phyloP scores from a whole-genome alignment of 92 coral and sea anemone species.

The Anthopleura xanthogrammica region DNA sequence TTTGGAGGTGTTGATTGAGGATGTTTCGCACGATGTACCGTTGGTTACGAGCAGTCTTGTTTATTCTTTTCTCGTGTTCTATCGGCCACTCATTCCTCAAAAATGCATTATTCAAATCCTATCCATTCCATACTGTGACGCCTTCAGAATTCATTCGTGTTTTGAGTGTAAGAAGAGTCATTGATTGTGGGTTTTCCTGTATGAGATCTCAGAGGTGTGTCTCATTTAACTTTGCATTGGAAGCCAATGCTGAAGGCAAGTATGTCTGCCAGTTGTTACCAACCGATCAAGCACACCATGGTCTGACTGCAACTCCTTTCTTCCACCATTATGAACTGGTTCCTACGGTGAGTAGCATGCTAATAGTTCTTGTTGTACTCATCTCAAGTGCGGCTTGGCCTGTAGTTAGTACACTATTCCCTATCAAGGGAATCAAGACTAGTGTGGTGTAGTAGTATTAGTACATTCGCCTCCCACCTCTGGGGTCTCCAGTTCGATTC shows the following conservation, averaged over 20 bases:
- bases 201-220: not conserved
- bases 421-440: too few species aligned
- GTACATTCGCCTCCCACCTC: too few species aligned
- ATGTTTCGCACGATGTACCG: not conserved
- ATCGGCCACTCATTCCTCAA: not conserved
- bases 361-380: too few species aligned
- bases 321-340: conserved; percentile 13
- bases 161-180: not conserved
- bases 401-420: too few species aligned
- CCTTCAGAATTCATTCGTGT: not conserved
- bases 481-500: too few species aligned
- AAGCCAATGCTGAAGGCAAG: not conserved
- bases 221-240: conserved; percentile 17
- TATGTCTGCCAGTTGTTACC: conserved; percentile 15
- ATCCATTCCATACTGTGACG: conserved; percentile 5
- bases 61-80: not conserved
- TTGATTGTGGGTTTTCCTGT: conserved; percentile 16
- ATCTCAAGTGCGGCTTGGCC: too few species aligned
- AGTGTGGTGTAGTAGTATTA: too few species aligned
- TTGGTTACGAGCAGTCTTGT: not conserved
- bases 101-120: not conserved
- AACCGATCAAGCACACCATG: not conserved
- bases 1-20: not conserved
- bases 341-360: not conserved
- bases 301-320: not conserved